phyloP scores from a whole-genome alignment of 1,140 invertebrate genomes.

The Capitella teleta region DNA sequence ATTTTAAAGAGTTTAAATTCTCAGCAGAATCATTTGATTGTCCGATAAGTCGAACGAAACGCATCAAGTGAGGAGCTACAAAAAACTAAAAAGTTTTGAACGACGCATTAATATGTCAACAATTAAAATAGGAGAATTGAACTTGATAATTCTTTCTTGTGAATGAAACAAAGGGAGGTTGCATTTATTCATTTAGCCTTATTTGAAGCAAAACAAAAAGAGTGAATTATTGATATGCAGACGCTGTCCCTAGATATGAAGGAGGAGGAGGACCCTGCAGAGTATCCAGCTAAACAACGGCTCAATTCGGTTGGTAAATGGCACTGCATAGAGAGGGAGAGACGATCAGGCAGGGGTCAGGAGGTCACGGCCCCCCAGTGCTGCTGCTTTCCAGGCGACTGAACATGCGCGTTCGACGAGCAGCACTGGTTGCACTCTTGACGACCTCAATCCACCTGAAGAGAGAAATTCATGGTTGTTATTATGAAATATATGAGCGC shows the following conservation, averaged over 20 bases:
- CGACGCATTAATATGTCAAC: too few species aligned
- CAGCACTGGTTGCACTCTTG: slow-evolving; percentile 52
- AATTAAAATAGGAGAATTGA: too few species aligned
- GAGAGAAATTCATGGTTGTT: too few species aligned
- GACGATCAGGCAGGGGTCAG: slow-evolving; percentile 1
- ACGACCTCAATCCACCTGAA: slow-evolving; percentile 68
- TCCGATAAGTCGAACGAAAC: too few species aligned
- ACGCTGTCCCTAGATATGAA: background rate
- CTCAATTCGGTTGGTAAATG: background rate
- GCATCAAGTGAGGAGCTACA: too few species aligned
- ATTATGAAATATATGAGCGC: background rate
- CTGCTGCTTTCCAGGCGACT: slow-evolving; percentile 33
- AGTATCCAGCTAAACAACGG: background rate
- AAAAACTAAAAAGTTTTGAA: too few species aligned
- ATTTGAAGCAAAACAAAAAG: background rate
- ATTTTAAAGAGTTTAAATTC: too few species aligned
- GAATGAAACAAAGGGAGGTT: too few species aligned
- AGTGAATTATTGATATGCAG: background rate
- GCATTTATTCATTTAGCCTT: too few species aligned
- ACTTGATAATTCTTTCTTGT: too few species aligned
- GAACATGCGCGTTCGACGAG: slow-evolving; percentile 32
- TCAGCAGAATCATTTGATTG: too few species aligned
- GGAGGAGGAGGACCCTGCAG: background rate
- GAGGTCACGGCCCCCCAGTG: slow-evolving; percentile 16
- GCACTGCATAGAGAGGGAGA: background rate